Percentiles rank a stretch among this genome's conserved stretches.
Conservation (phyloP, 2,113 vertebrate species). For the Puntigrus tetrazona region DNA sequence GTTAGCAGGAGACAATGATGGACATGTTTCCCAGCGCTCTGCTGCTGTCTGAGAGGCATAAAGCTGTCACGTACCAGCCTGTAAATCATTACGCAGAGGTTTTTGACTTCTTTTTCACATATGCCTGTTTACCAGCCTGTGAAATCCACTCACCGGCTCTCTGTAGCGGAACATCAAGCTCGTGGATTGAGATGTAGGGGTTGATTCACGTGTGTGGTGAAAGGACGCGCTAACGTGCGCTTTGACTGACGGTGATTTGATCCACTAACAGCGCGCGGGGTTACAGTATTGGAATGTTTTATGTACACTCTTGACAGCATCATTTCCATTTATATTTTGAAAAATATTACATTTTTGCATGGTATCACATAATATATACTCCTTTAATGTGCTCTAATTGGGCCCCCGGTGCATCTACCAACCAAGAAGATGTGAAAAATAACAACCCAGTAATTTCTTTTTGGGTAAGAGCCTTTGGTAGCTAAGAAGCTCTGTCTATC, state of each 20-base stretch:
- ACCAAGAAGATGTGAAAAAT: no score
- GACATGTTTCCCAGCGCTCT: constrained; percentile 66
- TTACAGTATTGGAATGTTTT: not conserved
- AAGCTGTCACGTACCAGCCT: constrained; percentile 74
- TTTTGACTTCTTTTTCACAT: constrained; percentile 73
- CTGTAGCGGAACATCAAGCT: constrained; percentile 67
- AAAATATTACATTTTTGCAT: not conserved
- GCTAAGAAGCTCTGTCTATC: no score
- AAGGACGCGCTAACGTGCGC: constrained; percentile 9
- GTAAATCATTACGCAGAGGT: constrained; percentile 77
- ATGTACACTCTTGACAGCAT: not conserved
- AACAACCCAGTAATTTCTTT: no score
- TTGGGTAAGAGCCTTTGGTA: no score
- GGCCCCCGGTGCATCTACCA: not conserved
- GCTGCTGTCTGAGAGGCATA: constrained; percentile 71
- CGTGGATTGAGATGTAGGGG: constrained; percentile 70
- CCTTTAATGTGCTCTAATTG: not conserved
- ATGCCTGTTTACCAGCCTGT: constrained; percentile 76
- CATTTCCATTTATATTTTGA: not conserved
- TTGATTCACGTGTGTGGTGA: constrained; percentile 25
- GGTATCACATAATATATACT: not conserved
- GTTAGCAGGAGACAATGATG: constrained; percentile 71
- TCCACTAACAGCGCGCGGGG: not conserved
- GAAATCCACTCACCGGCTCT: constrained; percentile 73
- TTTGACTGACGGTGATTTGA: constrained; percentile 36